Percentiles rank a stretch among this genome's conserved stretches.
phyloP scores from a whole-genome alignment of 2,113 vertebrate species.

The Baryphthengus martii region DNA sequence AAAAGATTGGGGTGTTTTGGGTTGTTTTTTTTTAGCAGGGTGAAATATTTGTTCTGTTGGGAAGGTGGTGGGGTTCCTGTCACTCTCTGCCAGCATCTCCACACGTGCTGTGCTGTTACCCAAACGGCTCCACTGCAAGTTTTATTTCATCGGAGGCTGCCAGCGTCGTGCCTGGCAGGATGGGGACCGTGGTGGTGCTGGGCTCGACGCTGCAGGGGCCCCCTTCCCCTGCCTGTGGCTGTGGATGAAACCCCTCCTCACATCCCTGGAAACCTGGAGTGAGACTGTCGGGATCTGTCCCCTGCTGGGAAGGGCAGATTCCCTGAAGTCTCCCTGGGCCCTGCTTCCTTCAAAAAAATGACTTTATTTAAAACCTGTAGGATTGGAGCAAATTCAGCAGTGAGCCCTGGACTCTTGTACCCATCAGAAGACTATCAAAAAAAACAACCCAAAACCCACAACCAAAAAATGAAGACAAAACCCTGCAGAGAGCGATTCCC shows the following conservation, averaged over 20 bases:
- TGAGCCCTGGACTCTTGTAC: background rate
- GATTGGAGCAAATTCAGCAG: background rate
- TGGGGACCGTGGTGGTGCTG: background rate
- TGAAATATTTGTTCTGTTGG: background rate
- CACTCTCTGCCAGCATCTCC: background rate
- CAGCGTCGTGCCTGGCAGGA: accelerated
- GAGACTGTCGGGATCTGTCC: background rate
- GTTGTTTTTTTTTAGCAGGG: background rate
- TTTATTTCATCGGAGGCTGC: background rate
- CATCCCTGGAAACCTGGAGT: background rate
- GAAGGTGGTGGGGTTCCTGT: background rate
- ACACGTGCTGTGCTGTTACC: background rate
- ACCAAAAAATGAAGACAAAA: background rate
- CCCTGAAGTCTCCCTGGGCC: background rate
- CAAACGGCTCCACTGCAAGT: background rate
- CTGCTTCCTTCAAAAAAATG: background rate
- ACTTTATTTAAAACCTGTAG: background rate
- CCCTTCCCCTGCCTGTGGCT: background rate
- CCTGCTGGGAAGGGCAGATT: background rate
- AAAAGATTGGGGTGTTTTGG: background rate
- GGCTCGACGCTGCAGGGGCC: background rate
- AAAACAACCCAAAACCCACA: too few species aligned
- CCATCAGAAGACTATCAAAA: background rate
- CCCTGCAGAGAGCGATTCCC: accelerated
- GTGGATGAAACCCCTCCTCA: background rate